phyloP scores from a whole-genome alignment of 2,113 vertebrate genomes.

The Xenopus laevis region DNA sequence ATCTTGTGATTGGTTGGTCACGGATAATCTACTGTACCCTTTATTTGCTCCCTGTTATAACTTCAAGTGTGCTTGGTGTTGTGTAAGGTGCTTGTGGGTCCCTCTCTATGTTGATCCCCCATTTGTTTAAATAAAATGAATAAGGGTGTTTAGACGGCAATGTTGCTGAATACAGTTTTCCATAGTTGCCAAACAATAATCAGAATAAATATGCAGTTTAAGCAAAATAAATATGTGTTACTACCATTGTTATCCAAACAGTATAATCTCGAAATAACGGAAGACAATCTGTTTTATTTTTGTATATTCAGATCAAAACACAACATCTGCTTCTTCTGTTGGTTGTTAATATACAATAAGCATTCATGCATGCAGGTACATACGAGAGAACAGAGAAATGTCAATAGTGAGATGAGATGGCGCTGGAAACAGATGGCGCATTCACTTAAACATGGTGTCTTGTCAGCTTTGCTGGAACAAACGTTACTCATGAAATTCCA shows the following conservation, averaged over 20 bases:
- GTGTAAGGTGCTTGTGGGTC: no score
- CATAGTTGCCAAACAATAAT: no score
- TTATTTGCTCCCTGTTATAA: no score
- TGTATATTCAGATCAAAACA: slow-evolving; percentile 24
- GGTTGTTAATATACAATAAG: slow-evolving; percentile 38
- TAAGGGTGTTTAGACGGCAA: no score
- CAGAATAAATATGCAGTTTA: no score
- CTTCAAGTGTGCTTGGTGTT: no score
- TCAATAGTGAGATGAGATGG: slow-evolving; percentile 9
- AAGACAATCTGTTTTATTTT: slow-evolving; percentile 21
- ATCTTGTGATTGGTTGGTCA: no score
- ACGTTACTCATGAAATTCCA: slow-evolving; percentile 44
- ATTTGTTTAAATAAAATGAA: no score
- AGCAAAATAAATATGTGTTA: not conserved
- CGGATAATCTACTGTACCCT: no score
- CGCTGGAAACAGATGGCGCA: slow-evolving; percentile 44
- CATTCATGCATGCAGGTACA: slow-evolving; percentile 16
- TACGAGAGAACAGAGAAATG: slow-evolving; percentile 36
- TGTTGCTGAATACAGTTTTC: no score
- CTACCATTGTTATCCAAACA: slow-evolving; percentile 5
- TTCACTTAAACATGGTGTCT: slow-evolving; percentile 45
- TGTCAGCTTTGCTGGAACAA: slow-evolving; percentile 49
- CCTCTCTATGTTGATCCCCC: no score
- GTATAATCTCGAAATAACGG: slow-evolving; percentile 33
- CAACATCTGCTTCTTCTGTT: slow-evolving; percentile 45